Conservation (phyloP, 2,113 vertebrate species). For the Laterallus jamaicensis region DNA sequence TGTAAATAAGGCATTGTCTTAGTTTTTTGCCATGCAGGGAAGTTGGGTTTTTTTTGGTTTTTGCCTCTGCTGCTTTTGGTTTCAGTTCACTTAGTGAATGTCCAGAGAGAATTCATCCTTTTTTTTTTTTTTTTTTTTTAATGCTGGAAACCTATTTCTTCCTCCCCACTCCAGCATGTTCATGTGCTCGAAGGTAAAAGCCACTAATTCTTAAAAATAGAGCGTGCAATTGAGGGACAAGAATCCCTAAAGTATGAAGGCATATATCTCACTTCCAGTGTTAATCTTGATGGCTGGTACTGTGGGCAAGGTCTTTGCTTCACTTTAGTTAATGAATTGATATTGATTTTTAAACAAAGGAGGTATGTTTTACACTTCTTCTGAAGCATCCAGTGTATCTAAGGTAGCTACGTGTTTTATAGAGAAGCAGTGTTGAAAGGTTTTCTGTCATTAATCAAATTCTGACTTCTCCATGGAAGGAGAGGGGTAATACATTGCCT, state of each 20-base stretch:
- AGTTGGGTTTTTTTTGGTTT: background rate
- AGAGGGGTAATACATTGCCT: background rate
- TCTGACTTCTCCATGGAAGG: background rate
- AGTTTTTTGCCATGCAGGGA: background rate
- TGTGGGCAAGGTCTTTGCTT: background rate
- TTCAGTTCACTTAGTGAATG: background rate
- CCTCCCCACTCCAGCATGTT: background rate
- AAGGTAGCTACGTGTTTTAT: background rate
- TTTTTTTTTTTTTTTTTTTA: background rate
- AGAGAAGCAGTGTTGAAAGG: background rate
- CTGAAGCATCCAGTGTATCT: background rate
- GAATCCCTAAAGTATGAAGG: background rate
- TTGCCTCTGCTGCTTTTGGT: background rate
- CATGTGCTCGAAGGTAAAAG: background rate
- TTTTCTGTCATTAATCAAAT: background rate
- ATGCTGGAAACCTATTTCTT: background rate
- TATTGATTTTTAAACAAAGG: slow-evolving; percentile 36
- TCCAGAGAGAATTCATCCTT: background rate
- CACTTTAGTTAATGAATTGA: background rate
- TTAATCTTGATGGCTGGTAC: background rate
- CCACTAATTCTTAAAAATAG: background rate
- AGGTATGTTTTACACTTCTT: background rate
- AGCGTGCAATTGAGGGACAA: background rate
- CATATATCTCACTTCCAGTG: background rate
- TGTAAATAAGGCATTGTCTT: background rate